These are phyloP conservation scores for Agrochola lychnidis DNA, from an alignment of 2,888 invertebrate genomes.

Conservation along the genomic window DNA sequence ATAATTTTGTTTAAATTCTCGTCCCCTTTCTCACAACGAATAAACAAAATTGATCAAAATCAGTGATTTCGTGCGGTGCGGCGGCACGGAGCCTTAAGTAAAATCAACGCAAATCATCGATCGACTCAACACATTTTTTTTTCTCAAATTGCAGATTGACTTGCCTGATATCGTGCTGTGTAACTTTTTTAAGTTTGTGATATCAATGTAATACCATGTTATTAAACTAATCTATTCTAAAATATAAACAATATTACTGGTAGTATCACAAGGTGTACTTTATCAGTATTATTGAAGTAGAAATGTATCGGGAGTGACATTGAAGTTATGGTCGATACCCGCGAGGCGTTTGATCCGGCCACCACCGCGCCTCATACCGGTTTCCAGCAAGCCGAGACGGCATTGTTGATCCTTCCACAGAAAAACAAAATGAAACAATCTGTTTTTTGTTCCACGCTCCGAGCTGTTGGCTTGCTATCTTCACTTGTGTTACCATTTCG, in stretches of 20 bases:
- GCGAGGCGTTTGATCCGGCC: constrained; percentile 81
- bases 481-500: constrained; percentile 69
- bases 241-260: constrained; percentile 1
- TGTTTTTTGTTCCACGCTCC: constrained; percentile 77
- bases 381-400: constrained; percentile 84
- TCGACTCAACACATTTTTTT: background rate
- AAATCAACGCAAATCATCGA: constrained; percentile 2
- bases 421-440: constrained; percentile 87
- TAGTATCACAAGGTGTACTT: constrained; percentile 19
- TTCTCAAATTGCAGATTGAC: background rate
- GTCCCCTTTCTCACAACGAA: too few relatives aligned
- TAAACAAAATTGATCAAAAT: too few relatives aligned
- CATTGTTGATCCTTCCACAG: constrained; percentile 87
- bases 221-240: constrained; percentile 5
- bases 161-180: background rate
- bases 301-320: constrained; percentile 73
- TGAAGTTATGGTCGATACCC: constrained; percentile 82
- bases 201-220: background rate
- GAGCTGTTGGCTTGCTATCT: constrained; percentile 70
- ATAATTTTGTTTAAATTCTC: too few relatives aligned
- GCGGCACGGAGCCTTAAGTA: too few relatives aligned
- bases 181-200: background rate
- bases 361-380: constrained; percentile 84
- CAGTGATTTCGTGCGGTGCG: too few relatives aligned
- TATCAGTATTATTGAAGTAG: constrained; percentile 59